Conservation (phyloP, 2,888 invertebrate species). For the Buathra laborator region DNA sequence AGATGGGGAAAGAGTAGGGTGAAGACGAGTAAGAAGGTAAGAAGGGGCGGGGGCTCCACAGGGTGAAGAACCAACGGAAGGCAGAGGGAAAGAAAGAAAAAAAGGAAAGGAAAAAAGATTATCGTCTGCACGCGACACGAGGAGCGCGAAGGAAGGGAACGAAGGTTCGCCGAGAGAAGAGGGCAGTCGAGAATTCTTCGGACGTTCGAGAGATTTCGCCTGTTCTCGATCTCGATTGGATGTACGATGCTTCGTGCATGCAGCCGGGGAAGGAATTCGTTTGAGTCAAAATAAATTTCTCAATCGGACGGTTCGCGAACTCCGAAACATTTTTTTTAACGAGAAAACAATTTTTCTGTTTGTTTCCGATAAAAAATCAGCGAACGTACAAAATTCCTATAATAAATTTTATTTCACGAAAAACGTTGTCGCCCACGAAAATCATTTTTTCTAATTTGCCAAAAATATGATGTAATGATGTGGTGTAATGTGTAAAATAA, state of each 20-base stretch:
- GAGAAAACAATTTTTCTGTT: too few relatives aligned
- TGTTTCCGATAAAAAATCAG: too few relatives aligned
- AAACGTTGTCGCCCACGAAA: too few relatives aligned
- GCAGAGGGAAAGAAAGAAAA: constrained; percentile 19
- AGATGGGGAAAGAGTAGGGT: constrained; percentile 58
- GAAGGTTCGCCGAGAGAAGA: constrained; percentile 44
- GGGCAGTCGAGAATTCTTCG: constrained; percentile 49
- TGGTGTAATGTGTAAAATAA: too few relatives aligned
- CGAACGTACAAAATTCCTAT: too few relatives aligned
- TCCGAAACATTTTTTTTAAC: too few relatives aligned
- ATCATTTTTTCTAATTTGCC: too few relatives aligned
- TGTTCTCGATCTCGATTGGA: constrained; percentile 2
- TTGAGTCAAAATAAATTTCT: background rate
- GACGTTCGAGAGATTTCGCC: constrained; percentile 30
- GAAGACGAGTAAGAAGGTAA: constrained; percentile 56
- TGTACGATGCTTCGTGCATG: background rate
- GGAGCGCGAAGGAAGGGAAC: background rate
- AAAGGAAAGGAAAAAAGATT: constrained; percentile 57
- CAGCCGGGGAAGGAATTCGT: background rate
- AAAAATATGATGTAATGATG: too few relatives aligned
- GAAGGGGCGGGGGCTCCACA: constrained; percentile 51
- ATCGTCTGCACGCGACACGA: constrained; percentile 65
- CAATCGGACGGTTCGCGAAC: too few relatives aligned
- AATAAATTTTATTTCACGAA: too few relatives aligned
- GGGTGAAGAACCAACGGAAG: constrained; percentile 56